Base-by-base conservation (phyloP, 2,797 vertebrate genomes). In the Dendrocincla fuliginosa region DNA sequence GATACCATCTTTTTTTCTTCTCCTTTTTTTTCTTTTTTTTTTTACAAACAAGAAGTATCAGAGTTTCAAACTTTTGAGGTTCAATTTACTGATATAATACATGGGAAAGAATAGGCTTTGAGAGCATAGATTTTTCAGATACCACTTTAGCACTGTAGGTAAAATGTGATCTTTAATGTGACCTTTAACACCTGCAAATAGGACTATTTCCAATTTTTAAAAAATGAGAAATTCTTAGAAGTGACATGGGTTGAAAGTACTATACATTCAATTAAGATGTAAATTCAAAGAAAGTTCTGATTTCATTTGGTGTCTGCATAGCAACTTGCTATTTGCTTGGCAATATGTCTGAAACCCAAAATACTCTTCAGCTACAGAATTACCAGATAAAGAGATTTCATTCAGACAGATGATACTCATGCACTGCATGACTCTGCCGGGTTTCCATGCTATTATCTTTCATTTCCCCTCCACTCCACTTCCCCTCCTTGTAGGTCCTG, bases 241-340 rank as follows among this genome's bases (percentile, higher is more conserved):
- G 41, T 50, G 90, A 25, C 9, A 52, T 0, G 0, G 3, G 19
- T 23, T 13, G 7, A 5, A 59, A 33, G 12, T 10, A 56, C 12
- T 24, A 83, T 57, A 27, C 6, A 22, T 39, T 73, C 17, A 49
- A 22, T 32, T 60, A 24, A 68, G 17, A 32, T 3, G 39, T n/a
- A 59, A 20, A 69, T 42, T 70, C 32, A 90, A 63, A 30, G 4
- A 30, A 56, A 59, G 13, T n/a, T 80, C 25, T 44, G 41, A 39
- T 78, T 92, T 76, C 4, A 1, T 50, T 65, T 76, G n/a, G 55
- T 41, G 8, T 27, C 59, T 30, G 27, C 39, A 47, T 6, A 80
- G 46, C 25, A 87, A 76, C 35, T 52, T 52, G 30, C 28, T 74
- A 2, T 18, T 11, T 33, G 3, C 1, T 25, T 27, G 17, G 30